These are phyloP conservation scores for Rana temporaria DNA, from an alignment of 2,113 vertebrate species.

Conservation along the genomic window DNA sequence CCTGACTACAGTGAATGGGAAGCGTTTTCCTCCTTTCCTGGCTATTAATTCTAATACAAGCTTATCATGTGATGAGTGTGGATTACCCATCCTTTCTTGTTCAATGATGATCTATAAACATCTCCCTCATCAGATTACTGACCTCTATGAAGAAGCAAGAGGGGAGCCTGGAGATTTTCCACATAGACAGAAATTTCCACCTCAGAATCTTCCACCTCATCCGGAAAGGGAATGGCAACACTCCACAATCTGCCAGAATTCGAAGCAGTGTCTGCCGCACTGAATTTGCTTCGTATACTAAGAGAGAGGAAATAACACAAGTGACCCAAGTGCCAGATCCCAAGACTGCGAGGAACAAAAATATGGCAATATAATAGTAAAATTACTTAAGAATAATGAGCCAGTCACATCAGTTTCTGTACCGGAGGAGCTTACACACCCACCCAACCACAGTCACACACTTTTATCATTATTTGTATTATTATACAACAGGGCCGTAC, in stretches of 20 bases:
- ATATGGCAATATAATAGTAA: no score
- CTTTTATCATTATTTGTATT: no score
- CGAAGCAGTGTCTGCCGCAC: conserved; percentile 62
- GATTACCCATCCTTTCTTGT: no score
- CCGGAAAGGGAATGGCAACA: conserved; percentile 59
- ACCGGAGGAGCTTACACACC: no score
- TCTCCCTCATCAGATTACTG: neutral
- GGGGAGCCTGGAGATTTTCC: conserved; percentile 56
- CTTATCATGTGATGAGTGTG: neutral
- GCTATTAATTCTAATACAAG: neutral
- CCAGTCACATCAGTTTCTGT: no score
- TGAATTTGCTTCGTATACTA: conserved; percentile 68
- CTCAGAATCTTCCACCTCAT: conserved; percentile 57
- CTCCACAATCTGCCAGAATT: conserved; percentile 73
- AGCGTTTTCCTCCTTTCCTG: no score
- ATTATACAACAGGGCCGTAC: no score
- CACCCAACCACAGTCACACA: no score
- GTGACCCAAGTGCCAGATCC: neutral
- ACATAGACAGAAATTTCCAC: conserved; percentile 64
- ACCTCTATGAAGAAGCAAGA: conserved; percentile 58
- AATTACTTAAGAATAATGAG: no score
- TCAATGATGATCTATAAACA: no score
- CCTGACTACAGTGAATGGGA: neutral
- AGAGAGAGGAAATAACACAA: conserved; percentile 18
- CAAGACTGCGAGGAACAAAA: no score